Base-by-base conservation (phyloP, 2,797 vertebrate species). In the Champsocephalus esox region DNA sequence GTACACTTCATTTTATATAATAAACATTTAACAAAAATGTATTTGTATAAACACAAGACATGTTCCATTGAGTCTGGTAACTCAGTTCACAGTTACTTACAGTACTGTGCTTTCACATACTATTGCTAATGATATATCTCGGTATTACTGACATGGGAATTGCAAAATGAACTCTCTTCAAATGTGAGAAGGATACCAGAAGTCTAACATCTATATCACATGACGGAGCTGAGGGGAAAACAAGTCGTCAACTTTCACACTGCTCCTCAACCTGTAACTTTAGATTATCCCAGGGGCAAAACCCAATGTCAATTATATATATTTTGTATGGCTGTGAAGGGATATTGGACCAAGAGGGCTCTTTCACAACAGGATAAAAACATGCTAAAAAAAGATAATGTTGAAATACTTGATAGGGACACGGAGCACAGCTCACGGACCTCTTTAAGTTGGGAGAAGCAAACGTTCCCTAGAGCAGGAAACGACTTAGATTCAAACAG, bases 171-270 rank as follows among this genome's bases (percentile, higher is more conserved):
- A 55, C 48, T 52, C 21, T 24, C 21, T 24, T 50, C 28, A 62
- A 54, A 75, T 67, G 57, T 34, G 13, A 44, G 45, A 43, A 55
- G 1, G 50, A 51, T 45, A 70, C 19, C 12, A 51, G 44, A 56
- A 19, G 10, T 46, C 24, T 51, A 32, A 71, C 32, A 56, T 56
- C 45, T 50, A 41, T 28, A 56, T 70, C 28, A 73, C 16, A 65
- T 55, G 77, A 55, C 49, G 49, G 10, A 41, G 34, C 43, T 60
- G n/a, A 45, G 48, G 16, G 32, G 10, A n/a, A 71, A 60, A 56
- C 32, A 56, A 43, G 62, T 62, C 51, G 56, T 45, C 45, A 28
- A 24, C 28, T 67, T 57, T 38, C 45, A 72, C 34, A 43, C 49
- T 49, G 34, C 38, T 46, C 38, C 38, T 48, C 3, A 70, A 50